phyloP scores from a whole-genome alignment of 1,140 invertebrate genomes.

The Amphibalanus amphitrite region DNA sequence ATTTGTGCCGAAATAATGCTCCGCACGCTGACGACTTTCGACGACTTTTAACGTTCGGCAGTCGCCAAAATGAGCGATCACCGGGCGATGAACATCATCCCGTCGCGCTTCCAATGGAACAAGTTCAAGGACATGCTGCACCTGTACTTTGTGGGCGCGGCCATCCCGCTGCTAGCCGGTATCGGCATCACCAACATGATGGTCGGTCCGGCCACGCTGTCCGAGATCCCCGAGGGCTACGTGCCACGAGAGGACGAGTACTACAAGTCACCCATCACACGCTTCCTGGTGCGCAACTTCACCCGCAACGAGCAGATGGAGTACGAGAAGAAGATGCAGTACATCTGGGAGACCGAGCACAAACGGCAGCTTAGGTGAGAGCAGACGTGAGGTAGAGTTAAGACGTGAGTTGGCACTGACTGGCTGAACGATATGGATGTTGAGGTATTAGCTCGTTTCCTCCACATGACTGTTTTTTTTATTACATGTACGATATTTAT shows the following conservation, averaged over 20 bases:
- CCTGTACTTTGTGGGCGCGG: constrained; percentile 55
- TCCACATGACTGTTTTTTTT: too few relatives aligned
- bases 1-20: too few relatives aligned
- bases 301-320: constrained; percentile 44
- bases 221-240: constrained; percentile 53
- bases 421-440: too few relatives aligned
- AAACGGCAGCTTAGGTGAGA: constrained; percentile 38
- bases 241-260: constrained; percentile 15
- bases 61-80: neutral
- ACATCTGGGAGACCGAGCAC: constrained; percentile 49
- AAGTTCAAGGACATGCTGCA: constrained; percentile 71
- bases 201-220: constrained; percentile 60
- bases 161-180: constrained; percentile 48
- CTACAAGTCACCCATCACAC: constrained; percentile 53
- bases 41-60: too few relatives aligned
- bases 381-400: too few relatives aligned
- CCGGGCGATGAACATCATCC: constrained; percentile 16
- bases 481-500: too few relatives aligned
- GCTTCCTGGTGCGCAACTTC: constrained; percentile 53
- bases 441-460: too few relatives aligned
- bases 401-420: too few relatives aligned
- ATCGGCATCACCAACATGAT: constrained; percentile 57
- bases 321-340: constrained; percentile 61
- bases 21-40: too few relatives aligned
- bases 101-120: constrained; percentile 48